These are phyloP conservation scores for Vannuccia rotundouncinata DNA, from an alignment of 2,888 invertebrate genomes.

Conservation along the genomic window DNA sequence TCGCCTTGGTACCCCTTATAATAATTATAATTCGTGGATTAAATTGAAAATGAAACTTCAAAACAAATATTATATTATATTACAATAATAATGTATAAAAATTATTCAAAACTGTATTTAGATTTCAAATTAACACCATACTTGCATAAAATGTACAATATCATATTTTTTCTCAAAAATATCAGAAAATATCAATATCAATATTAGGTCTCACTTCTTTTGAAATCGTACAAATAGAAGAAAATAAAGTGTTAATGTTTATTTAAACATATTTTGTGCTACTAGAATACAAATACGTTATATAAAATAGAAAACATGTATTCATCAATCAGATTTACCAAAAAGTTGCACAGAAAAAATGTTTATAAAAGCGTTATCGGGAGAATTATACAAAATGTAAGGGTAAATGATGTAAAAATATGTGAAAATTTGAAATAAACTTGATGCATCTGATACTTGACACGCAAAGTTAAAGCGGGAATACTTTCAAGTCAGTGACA, in stretches of 20 bases:
- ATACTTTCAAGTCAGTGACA: not conserved
- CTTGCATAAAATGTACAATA: constrained; percentile 10
- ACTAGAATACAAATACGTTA: constrained; percentile 6
- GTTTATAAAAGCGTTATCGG: constrained; percentile 14
- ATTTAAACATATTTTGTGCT: constrained; percentile 3
- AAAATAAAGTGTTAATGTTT: constrained; percentile 14
- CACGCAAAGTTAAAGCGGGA: not conserved
- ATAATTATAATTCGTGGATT: constrained; percentile 19
- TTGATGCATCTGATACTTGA: constrained; percentile 10
- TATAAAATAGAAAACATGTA: constrained; percentile 15
- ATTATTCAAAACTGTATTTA: constrained; percentile 3
- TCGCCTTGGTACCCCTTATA: constrained; percentile 32
- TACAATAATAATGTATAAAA: constrained; percentile 12
- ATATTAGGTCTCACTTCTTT: constrained; percentile 21
- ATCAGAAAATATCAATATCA: constrained; percentile 18
- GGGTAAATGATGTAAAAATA: not conserved
- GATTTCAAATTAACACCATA: constrained; percentile 9
- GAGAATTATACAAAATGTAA: constrained; percentile 26
- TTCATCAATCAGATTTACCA: constrained; percentile 19
- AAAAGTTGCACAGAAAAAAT: constrained; percentile 19
- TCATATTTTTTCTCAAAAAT: constrained; percentile 13
- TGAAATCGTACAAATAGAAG: constrained; percentile 26
- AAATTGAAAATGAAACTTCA: constrained; percentile 2
- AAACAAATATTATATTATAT: constrained; percentile 18
- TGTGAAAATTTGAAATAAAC: constrained; percentile 15